Percentiles rank a stretch among this genome's conserved stretches.
phyloP scores from a whole-genome alignment of 2,888 invertebrate species.

The Creontiades dilutus region DNA sequence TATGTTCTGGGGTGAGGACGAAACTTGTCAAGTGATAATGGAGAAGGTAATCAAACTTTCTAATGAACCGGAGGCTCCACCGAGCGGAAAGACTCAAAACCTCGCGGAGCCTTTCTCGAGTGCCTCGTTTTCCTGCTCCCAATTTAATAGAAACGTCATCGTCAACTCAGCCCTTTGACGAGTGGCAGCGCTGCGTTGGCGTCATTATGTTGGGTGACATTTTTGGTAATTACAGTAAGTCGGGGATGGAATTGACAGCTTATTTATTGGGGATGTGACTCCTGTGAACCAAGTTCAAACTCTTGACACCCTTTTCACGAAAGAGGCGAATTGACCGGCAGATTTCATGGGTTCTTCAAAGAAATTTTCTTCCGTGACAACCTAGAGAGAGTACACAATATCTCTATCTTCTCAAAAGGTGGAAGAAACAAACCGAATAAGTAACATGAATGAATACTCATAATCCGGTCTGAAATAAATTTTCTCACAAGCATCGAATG shows the following conservation, averaged over 20 bases:
- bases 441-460: too few relatives aligned
- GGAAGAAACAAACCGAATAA: too few relatives aligned
- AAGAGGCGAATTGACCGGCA: too few relatives aligned
- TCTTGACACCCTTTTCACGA: too few relatives aligned
- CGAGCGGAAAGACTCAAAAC: conserved; percentile 14
- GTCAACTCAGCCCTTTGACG: neutral
- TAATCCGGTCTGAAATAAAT: too few relatives aligned
- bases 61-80: conserved; percentile 45
- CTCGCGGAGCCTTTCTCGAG: neutral
- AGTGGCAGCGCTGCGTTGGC: neutral
- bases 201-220: neutral
- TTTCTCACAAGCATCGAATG: too few relatives aligned
- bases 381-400: too few relatives aligned
- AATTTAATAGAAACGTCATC: conserved; percentile 47
- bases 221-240: neutral
- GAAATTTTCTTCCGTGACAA: too few relatives aligned
- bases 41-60: conserved; percentile 61
- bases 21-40: conserved; percentile 58
- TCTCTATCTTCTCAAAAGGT: too few relatives aligned
- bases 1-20: conserved; percentile 14
- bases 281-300: neutral
- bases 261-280: neutral
- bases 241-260: neutral
- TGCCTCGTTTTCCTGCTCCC: neutral
- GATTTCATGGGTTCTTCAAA: too few relatives aligned